Evolutionary conservation across 2,888 invertebrate species (phyloP).

Genomic region (Cataglyphis cursor): DNA sequence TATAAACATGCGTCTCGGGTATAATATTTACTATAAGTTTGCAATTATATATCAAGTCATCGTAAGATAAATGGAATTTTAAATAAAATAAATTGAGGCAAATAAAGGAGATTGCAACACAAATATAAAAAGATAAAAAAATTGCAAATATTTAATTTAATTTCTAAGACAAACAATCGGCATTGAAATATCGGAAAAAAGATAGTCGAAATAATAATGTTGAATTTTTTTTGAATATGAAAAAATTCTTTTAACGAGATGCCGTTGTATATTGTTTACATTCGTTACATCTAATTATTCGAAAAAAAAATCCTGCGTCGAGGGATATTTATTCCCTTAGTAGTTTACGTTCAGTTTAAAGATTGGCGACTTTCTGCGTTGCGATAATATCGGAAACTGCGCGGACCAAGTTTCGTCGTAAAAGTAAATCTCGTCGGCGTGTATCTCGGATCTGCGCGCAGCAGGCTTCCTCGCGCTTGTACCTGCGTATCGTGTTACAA

Average conservation of each 20-base stretch:
- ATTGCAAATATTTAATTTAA: slow-evolving; percentile 13
- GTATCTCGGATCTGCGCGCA: slow-evolving; percentile 1
- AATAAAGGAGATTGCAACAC: background rate
- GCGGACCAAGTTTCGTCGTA: slow-evolving; percentile 26
- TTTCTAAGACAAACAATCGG: background rate
- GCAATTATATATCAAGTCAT: background rate
- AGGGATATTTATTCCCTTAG: background rate
- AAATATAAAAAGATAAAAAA: background rate
- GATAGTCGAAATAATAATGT: background rate
- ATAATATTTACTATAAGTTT: background rate
- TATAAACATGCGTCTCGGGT: background rate
- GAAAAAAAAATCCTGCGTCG: background rate
- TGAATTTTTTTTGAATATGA: background rate
- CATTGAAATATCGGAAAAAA: background rate
- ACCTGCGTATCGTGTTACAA: background rate
- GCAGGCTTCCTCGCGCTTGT: slow-evolving; percentile 20
- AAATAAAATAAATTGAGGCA: background rate
- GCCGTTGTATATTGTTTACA: background rate
- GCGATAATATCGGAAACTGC: slow-evolving; percentile 30
- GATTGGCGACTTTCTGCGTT: slow-evolving; percentile 13
- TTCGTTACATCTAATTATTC: background rate
- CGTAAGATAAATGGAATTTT: background rate
- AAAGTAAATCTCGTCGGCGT: slow-evolving; percentile 18
- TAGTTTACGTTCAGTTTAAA: slow-evolving; percentile 20
- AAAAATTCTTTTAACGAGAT: background rate